A percentile compares a stretch with the other conserved stretches of the same genome.
phyloP scores from a whole-genome alignment of 2,888 invertebrate genomes.

The Drosophila gaucha region DNA sequence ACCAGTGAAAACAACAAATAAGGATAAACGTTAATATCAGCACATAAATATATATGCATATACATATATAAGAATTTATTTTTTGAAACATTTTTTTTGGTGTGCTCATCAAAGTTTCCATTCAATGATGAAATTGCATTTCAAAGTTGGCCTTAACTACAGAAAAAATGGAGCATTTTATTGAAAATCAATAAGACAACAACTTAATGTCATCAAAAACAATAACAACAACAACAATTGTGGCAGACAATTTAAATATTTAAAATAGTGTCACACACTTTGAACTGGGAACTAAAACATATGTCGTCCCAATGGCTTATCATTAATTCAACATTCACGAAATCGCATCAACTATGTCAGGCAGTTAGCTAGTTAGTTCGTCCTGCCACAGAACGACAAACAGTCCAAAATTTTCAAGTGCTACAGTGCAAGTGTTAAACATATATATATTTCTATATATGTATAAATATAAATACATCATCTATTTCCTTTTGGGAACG shows the following conservation, averaged over 20 bases:
- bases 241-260: constrained; percentile 57
- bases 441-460: background rate
- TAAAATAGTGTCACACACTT: constrained; percentile 45
- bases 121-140: no score
- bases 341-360: constrained; percentile 30
- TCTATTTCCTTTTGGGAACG: constrained; percentile 22
- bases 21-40: background rate
- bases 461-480: background rate
- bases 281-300: constrained; percentile 61
- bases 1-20: constrained; percentile 22
- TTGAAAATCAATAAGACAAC: constrained; percentile 58
- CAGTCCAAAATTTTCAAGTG: constrained; percentile 16
- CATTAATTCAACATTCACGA: constrained; percentile 55
- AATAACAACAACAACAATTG: constrained; percentile 3
- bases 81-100: constrained; percentile 16
- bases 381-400: background rate
- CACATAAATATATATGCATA: background rate
- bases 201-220: background rate
- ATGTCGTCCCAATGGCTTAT: constrained; percentile 48
- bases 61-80: background rate
- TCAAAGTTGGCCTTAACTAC: background rate
- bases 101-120: background rate
- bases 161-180: constrained; percentile 9
- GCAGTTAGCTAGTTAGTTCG: background rate
- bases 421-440: constrained; percentile 10